Base-by-base conservation (phyloP, 1,140 invertebrate genomes). In the Augochlora pura region DNA sequence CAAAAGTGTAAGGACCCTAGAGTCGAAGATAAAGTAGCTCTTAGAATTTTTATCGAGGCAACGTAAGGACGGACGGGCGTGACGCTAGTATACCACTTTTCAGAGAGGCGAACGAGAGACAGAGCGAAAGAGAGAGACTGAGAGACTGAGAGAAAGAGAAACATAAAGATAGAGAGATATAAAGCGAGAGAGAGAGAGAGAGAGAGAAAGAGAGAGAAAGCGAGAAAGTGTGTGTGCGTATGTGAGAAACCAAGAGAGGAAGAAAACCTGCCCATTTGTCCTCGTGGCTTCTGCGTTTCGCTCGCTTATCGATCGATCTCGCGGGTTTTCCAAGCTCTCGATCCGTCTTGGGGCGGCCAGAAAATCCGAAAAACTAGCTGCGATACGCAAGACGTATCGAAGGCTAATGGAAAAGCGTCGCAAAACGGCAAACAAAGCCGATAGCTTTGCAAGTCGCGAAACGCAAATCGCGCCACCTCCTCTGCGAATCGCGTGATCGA, bases 1-100 rank as follows among this genome's bases (percentile, higher is more conserved):
- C 52, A 75, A 83, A 85, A 71, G 76, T 78, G 57, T 73, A 78
- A 79, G 71, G 77, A 82, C 62, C 82, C 75, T 85, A 86, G 83
- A 85, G 65, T 85, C 75, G 80, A 82, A 72, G 76, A 75, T 60
- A 82, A 82, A 86, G 77, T 86, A 86, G 84, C 77, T 83, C 39
- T 82, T 86, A 86, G 84, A 64, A 59, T 83, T 78, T 86, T 83
- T 83, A 83, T 86, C 85, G 77, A 79, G 77, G 25, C 81, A 80
- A 77, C 54, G 76, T 62, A 82, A 76, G 54, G 68, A 86, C 75
- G 60, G 59, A 86, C 81, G 77, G 79, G 85, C 81, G 85, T 86
- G 84, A 86, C 77, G 70, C 42, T 83, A 67, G 76, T 67, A 71
- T 63, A 78, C 68, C 57, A 73, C 54, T 77, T 73, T 74, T 52